A percentile compares a stretch with the other conserved stretches of the same genome.
Conservation (phyloP, 2,113 vertebrate species). For the Accipiter virgatus region DNA sequence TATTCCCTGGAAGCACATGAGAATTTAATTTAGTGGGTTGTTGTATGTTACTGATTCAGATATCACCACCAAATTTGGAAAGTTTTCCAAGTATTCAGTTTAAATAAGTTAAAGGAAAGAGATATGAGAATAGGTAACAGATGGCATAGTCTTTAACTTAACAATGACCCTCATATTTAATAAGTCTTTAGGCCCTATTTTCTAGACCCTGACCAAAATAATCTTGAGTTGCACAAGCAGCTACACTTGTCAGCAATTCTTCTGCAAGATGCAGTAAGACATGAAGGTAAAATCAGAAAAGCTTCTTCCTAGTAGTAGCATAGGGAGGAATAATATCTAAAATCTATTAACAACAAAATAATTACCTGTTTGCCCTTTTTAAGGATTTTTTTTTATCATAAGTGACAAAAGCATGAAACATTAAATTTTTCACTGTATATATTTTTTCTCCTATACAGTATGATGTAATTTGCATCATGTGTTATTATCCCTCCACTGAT, state of each 20-base stretch:
- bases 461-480: neutral
- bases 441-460: neutral
- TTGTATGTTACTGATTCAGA: neutral
- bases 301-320: neutral
- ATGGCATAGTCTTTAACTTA: neutral
- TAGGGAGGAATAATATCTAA: neutral
- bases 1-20: neutral
- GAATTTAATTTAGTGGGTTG: neutral
- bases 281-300: neutral
- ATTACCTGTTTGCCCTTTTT: neutral
- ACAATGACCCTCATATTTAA: neutral
- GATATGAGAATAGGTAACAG: neutral
- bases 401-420: neutral
- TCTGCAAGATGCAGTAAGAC: neutral
- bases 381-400: neutral
- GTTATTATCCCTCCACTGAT: neutral
- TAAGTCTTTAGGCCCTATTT: neutral
- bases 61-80: neutral
- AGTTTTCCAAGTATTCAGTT: neutral
- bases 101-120: neutral
- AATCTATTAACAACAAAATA: neutral
- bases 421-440: neutral
- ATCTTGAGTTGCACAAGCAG: neutral
- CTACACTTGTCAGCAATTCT: neutral
- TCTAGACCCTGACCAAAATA: neutral